Conservation (phyloP, 2,888 invertebrate genomes). For the Platypus cylindrus region DNA sequence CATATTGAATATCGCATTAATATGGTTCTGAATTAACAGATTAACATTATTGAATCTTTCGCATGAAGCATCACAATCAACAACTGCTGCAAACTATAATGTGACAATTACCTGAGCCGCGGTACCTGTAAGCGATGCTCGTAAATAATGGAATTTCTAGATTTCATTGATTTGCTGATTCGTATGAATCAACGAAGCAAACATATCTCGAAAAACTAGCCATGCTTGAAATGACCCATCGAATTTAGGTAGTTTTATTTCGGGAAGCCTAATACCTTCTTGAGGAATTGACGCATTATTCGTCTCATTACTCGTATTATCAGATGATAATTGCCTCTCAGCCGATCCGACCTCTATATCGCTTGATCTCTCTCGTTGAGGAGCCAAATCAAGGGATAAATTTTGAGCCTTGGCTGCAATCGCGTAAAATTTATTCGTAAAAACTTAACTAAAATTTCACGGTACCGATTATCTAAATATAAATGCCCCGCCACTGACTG, state of each 20-base stretch:
- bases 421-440: too few relatives aligned
- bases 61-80: slow-evolving; percentile 11
- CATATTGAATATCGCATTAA: slow-evolving; percentile 10
- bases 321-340: too few relatives aligned
- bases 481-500: too few relatives aligned
- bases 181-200: not conserved
- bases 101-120: not conserved
- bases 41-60: slow-evolving; percentile 12
- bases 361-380: too few relatives aligned
- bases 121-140: not conserved
- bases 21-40: slow-evolving; percentile 10
- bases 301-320: too few relatives aligned
- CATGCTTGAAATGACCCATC: not conserved
- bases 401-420: too few relatives aligned
- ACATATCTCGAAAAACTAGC: not conserved
- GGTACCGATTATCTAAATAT: too few relatives aligned
- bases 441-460: too few relatives aligned
- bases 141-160: not conserved
- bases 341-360: too few relatives aligned
- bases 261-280: not conserved
- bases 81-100: too few relatives aligned
- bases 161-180: not conserved
- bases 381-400: too few relatives aligned
- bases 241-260: not conserved
- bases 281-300: too few relatives aligned